phyloP scores from a whole-genome alignment of 2,797 vertebrate genomes.

The Esox lucius region DNA sequence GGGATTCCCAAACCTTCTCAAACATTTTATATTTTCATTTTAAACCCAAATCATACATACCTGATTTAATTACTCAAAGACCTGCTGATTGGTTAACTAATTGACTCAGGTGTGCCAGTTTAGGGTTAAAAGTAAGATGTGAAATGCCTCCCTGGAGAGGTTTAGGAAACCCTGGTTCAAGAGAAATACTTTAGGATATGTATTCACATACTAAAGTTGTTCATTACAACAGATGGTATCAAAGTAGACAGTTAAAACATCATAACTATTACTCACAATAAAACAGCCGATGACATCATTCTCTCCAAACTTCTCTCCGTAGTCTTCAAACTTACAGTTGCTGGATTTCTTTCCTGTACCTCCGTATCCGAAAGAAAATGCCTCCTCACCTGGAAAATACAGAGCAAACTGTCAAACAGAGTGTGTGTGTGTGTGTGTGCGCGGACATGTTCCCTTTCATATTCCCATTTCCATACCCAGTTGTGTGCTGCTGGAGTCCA shows the following conservation, averaged over 20 bases:
- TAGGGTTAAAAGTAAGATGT: no score
- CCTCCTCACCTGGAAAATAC: constrained; percentile 80
- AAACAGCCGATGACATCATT: constrained; percentile 92
- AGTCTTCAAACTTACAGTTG: constrained; percentile 88
- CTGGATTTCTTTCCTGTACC: constrained; percentile 91
- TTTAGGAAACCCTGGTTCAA: no score
- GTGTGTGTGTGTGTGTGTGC: not conserved
- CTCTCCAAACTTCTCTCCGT: constrained; percentile 88
- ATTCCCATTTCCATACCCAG: constrained; percentile 76
- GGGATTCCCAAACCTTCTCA: no score
- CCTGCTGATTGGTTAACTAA: no score
- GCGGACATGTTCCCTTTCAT: not conserved
- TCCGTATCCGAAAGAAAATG: constrained; percentile 90
- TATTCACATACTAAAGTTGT: no score
- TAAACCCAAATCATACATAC: no score
- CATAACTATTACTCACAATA: constrained; percentile 75
- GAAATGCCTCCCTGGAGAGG: no score
- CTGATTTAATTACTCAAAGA: no score
- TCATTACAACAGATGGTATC: no score
- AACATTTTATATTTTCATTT: no score
- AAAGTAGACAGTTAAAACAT: not conserved
- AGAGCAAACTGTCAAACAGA: not conserved
- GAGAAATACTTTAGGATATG: no score
- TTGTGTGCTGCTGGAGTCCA: constrained; percentile 91
- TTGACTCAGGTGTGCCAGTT: no score